phyloP scores from a whole-genome alignment of 2,797 vertebrate species.

The Sciurus vulgaris region DNA sequence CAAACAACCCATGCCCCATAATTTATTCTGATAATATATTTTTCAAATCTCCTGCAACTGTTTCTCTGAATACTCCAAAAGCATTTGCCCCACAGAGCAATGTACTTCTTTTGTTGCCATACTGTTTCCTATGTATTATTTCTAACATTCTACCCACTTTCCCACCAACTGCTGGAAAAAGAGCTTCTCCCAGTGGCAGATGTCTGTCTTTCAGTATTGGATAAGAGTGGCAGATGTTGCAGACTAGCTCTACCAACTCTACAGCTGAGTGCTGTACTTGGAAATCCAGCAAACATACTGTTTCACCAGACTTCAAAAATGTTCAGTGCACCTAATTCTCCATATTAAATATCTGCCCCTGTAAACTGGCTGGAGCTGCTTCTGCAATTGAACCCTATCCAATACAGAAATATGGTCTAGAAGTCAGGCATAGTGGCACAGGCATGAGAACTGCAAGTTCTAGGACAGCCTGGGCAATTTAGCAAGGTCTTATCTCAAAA shows the following conservation, averaged over 20 bases:
- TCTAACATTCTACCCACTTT: neutral
- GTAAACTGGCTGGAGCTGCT: neutral
- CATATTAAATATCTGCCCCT: neutral
- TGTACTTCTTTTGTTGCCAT: neutral
- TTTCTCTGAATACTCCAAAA: neutral
- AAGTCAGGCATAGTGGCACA: neutral
- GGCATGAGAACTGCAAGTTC: too few relatives aligned
- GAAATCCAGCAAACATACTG: neutral
- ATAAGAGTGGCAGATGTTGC: neutral
- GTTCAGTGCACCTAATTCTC: neutral
- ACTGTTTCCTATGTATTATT: neutral
- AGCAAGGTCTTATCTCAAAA: too few relatives aligned
- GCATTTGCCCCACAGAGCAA: neutral
- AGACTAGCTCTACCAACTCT: neutral
- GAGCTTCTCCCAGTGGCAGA: neutral
- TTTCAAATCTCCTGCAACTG: neutral
- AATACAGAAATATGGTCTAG: neutral
- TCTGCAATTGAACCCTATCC: neutral
- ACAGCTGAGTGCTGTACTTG: neutral
- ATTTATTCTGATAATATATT: neutral
- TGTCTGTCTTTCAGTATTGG: neutral
- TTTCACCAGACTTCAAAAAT: neutral
- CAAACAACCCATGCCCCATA: neutral
- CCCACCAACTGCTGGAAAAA: neutral
- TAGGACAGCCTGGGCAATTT: too few relatives aligned